phyloP scores from a whole-genome alignment of 2,888 invertebrate genomes.

The Tiphia femorata region DNA sequence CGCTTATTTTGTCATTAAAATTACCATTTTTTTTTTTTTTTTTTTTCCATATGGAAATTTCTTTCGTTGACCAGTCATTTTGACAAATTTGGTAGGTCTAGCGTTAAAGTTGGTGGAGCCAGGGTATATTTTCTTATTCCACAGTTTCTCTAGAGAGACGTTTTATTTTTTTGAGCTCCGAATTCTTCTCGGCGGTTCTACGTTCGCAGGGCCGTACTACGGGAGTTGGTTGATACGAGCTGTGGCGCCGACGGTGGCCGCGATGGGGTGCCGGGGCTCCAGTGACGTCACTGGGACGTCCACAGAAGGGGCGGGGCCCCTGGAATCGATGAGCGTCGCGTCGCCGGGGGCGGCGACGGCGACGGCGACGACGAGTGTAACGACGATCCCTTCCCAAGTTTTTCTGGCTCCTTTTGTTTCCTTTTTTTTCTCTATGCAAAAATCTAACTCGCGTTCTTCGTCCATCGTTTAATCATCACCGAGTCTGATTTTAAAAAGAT shows the following conservation, averaged over 20 bases:
- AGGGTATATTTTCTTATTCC: too few relatives aligned
- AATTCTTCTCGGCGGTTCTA: background rate
- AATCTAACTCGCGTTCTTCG: too few relatives aligned
- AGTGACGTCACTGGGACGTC: conserved; percentile 56
- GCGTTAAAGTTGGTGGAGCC: background rate
- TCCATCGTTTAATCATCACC: too few relatives aligned
- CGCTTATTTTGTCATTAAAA: too few relatives aligned
- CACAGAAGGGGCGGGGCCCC: conserved; percentile 50
- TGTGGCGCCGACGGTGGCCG: background rate
- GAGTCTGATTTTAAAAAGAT: too few relatives aligned
- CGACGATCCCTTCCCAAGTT: too few relatives aligned
- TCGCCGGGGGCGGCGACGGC: conserved; percentile 49
- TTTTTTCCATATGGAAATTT: too few relatives aligned
- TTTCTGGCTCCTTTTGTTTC: too few relatives aligned
- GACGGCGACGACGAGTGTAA: conserved; percentile 47
- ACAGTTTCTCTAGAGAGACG: too few relatives aligned
- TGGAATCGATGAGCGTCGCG: conserved; percentile 52
- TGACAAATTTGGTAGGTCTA: too few relatives aligned
- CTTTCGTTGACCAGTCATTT: too few relatives aligned
- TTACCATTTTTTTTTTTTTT: background rate
- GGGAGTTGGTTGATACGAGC: background rate
- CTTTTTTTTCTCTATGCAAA: too few relatives aligned
- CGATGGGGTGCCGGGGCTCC: conserved; percentile 45
- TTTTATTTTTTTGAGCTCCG: background rate
- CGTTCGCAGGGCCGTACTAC: background rate